These are phyloP conservation scores for Centropyge bicolor DNA, from an alignment of 2,797 vertebrate genomes.

Conservation along the genomic window DNA sequence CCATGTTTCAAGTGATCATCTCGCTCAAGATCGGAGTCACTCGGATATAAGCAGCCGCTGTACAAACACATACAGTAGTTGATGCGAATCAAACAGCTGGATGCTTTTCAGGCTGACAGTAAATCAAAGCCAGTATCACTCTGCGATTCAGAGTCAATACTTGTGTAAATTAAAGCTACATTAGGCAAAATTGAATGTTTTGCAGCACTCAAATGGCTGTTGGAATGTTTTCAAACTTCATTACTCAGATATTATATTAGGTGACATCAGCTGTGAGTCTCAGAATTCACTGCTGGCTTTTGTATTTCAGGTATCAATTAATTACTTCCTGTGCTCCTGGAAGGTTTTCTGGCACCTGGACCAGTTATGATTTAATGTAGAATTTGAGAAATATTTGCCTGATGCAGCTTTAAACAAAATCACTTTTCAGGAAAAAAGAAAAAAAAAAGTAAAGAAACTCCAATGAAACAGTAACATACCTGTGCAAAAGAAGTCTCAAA, in stretches of 20 bases:
- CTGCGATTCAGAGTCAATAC: slow-evolving; percentile 23
- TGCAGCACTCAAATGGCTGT: slow-evolving; percentile 8
- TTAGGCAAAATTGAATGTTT: slow-evolving; percentile 17
- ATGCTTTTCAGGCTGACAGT: slow-evolving; percentile 12
- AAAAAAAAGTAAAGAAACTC: not conserved
- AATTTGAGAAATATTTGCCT: not conserved
- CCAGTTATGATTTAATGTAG: not conserved
- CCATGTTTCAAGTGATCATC: slow-evolving; percentile 29
- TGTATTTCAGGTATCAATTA: not conserved
- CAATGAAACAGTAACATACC: slow-evolving; percentile 10
- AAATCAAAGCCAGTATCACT: slow-evolving; percentile 33
- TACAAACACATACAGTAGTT: not conserved
- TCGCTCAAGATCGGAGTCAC: not conserved
- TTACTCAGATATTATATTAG: slow-evolving; percentile 18
- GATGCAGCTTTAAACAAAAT: slow-evolving; percentile 25
- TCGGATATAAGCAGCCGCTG: slow-evolving; percentile 24
- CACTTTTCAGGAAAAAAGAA: not conserved
- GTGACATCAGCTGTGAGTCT: slow-evolving; percentile 4
- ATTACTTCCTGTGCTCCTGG: not conserved
- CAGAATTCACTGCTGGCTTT: not conserved
- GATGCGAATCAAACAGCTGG: slow-evolving; percentile 27
- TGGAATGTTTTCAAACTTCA: slow-evolving; percentile 24
- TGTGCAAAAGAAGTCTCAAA: slow-evolving; percentile 51
- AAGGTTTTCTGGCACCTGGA: not conserved
- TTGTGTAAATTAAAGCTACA: slow-evolving; percentile 32